A percentile compares a stretch with the other conserved stretches of the same genome.
Evolutionary conservation across 2,113 vertebrate genomes (phyloP).

Genomic region (Petaurus breviceps): DNA sequence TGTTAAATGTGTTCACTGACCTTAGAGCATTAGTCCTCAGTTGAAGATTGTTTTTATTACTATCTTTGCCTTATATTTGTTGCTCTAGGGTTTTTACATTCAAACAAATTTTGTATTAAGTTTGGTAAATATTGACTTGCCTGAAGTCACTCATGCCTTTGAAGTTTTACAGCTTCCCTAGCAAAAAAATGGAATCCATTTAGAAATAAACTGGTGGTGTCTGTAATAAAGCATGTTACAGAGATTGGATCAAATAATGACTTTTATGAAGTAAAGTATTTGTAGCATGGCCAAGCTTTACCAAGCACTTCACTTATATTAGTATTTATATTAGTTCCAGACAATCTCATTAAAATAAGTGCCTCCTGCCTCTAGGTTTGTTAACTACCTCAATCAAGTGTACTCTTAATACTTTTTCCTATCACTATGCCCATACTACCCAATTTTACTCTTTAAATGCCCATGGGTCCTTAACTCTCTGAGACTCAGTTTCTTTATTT

Average conservation of each 20-base stretch:
- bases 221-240: background rate
- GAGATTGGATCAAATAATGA: background rate
- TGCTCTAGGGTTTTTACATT: background rate
- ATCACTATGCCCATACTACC: background rate
- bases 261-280: background rate
- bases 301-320: background rate
- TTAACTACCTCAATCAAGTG: conserved; percentile 13
- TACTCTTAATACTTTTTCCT: conserved; percentile 21
- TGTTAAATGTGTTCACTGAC: background rate
- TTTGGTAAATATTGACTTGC: conserved; percentile 13
- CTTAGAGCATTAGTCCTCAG: background rate
- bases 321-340: background rate
- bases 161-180: background rate
- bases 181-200: conserved; percentile 27
- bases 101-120: background rate
- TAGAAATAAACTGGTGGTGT: background rate
- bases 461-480: too few relatives aligned
- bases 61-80: conserved; percentile 4
- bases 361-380: background rate
- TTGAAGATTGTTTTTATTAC: background rate
- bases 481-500: too few relatives aligned
- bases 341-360: conserved; percentile 18
- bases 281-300: background rate
- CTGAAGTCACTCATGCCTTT: background rate
- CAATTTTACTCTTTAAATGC: background rate